Conservation (phyloP, 2,888 invertebrate species). For the Biston stratarius region DNA sequence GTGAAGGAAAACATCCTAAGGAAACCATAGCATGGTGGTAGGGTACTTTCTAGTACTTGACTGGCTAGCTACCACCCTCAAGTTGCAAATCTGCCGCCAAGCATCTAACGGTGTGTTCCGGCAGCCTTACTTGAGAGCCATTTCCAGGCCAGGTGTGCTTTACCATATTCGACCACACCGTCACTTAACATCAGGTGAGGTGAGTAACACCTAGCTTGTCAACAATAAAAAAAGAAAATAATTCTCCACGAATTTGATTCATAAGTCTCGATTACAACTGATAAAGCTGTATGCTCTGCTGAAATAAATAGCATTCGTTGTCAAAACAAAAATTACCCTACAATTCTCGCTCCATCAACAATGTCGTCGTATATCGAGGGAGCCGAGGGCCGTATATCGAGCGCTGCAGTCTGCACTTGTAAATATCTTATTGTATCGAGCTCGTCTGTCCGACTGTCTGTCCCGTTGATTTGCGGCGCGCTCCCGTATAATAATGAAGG, state of each 20-base stretch:
- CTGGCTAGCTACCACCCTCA: too few species aligned
- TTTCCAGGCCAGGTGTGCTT: too few species aligned
- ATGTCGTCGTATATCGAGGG: conserved; percentile 58
- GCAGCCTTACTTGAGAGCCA: too few species aligned
- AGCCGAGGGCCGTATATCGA: conserved; percentile 48
- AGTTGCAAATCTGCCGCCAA: too few species aligned
- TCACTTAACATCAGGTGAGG: too few species aligned
- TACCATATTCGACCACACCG: too few species aligned
- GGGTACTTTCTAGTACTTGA: too few species aligned
- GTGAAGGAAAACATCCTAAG: too few species aligned
- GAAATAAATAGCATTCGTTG: conserved; percentile 53
- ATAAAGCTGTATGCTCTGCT: conserved; percentile 35
- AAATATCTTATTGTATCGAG: conserved; percentile 76
- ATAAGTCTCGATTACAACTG: conserved; percentile 18
- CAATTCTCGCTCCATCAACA: conserved; percentile 52
- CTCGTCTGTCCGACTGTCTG: conserved; percentile 74
- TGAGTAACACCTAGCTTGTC: too few species aligned
- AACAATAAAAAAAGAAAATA: too few species aligned
- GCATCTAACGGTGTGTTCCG: too few species aligned
- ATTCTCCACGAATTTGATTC: background rate
- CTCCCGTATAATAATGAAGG: conserved; percentile 79
- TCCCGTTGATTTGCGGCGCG: conserved; percentile 72
- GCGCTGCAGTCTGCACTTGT: conserved; percentile 58
- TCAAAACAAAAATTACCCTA: conserved; percentile 66
- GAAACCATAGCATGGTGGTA: too few species aligned